A percentile compares a stretch with the other conserved stretches of the same genome.
Conservation (phyloP, 2,797 vertebrate species). For the Syncerus caffer region DNA sequence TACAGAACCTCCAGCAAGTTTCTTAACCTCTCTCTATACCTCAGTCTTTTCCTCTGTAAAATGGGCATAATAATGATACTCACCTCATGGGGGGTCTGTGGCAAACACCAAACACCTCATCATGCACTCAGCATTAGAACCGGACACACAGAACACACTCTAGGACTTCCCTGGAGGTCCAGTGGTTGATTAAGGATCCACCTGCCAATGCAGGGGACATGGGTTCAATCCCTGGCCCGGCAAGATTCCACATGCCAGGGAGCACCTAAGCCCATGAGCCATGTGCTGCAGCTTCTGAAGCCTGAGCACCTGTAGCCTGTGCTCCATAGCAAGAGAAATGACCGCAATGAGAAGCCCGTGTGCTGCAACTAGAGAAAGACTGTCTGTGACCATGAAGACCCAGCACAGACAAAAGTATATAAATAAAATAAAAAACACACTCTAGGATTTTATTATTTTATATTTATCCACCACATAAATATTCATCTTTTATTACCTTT, state of each 20-base stretch:
- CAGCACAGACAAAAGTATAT: not conserved
- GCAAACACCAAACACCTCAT: not conserved
- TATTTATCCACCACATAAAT: not conserved
- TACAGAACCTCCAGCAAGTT: not conserved
- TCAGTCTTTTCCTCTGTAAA: not conserved
- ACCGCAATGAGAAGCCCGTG: rapidly evolving
- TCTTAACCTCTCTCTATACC: not conserved
- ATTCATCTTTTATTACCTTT: not conserved
- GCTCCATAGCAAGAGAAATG: not conserved
- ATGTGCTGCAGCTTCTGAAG: not conserved
- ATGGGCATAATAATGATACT: not conserved
- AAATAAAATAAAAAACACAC: not conserved
- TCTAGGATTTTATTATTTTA: not conserved
- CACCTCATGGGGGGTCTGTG: not conserved
- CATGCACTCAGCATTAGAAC: not conserved
- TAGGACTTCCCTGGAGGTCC: not conserved
- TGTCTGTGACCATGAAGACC: not conserved
- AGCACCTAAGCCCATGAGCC: not conserved
- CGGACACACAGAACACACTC: not conserved
- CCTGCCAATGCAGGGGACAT: not conserved
- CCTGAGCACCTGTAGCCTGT: not conserved
- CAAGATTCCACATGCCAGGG: not conserved
- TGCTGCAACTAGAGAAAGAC: not conserved
- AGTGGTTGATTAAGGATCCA: not conserved
- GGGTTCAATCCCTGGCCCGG: not conserved